Conservation (phyloP, 2,113 vertebrate species). For the Leucopsar rothschildi region DNA sequence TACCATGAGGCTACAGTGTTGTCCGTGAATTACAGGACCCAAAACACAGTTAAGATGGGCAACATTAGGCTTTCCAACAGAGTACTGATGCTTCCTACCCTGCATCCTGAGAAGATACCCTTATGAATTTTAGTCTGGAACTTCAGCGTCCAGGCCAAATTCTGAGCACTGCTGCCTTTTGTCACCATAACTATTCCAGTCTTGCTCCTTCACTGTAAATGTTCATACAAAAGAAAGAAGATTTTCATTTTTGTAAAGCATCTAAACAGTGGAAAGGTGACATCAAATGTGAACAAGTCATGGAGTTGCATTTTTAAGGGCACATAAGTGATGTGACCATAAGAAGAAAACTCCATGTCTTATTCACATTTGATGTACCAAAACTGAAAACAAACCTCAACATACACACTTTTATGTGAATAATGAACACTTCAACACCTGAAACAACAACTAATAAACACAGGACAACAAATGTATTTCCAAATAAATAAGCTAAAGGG, state of each 20-base stretch:
- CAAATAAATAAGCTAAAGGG: neutral
- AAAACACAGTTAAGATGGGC: neutral
- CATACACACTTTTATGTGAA: neutral
- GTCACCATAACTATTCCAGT: neutral
- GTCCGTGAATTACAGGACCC: neutral
- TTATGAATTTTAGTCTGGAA: neutral
- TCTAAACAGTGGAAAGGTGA: neutral
- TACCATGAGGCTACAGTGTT: neutral
- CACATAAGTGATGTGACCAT: neutral
- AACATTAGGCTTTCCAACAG: neutral
- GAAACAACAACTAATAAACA: neutral
- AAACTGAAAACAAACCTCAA: neutral
- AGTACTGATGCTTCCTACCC: neutral
- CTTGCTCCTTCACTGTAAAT: neutral
- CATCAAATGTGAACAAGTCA: neutral
- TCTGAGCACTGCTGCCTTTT: neutral
- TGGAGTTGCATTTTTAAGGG: neutral
- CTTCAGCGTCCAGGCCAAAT: neutral
- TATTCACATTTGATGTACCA: neutral
- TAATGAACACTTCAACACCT: neutral
- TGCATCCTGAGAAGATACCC: neutral
- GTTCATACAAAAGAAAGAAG: neutral
- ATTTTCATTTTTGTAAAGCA: neutral
- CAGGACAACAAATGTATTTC: neutral
- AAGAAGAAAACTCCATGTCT: neutral